Conservation (phyloP, 1,140 invertebrate species). For the Drosophila pandora region DNA sequence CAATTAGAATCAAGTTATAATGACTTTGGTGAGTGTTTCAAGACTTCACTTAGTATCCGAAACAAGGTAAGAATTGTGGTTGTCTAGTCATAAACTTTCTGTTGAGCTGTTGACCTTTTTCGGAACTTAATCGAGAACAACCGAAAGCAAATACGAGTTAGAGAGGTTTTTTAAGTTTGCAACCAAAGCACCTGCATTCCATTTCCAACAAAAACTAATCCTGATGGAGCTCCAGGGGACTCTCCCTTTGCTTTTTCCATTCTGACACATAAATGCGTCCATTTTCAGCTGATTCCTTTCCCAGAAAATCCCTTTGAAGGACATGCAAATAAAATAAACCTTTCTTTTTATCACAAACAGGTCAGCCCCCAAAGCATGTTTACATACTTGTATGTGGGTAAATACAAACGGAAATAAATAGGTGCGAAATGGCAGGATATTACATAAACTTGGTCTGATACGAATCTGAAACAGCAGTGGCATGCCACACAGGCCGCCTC, state of each 20-base stretch:
- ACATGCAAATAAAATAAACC: background rate
- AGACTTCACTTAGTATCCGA: background rate
- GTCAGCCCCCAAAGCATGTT: background rate
- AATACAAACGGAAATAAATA: background rate
- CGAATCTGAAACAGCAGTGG: conserved; percentile 6
- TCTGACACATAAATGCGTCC: background rate
- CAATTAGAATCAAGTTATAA: conserved; percentile 52
- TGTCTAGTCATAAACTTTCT: background rate
- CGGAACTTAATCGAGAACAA: background rate
- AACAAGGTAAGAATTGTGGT: background rate
- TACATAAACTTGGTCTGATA: conserved; percentile 2
- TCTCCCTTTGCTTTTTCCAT: background rate
- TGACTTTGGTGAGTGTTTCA: conserved; percentile 22
- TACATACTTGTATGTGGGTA: background rate
- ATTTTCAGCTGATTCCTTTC: background rate
- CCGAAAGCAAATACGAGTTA: no score
- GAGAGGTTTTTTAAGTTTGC: no score
- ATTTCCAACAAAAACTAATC: background rate
- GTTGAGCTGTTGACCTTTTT: background rate
- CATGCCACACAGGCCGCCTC: conserved; percentile 1
- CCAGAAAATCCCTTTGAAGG: background rate
- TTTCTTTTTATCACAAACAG: background rate
- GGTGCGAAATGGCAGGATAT: background rate
- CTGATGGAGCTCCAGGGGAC: background rate
- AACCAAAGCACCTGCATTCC: no score